A percentile compares a stretch with the other conserved stretches of the same genome.
These are phyloP conservation scores for Allophyes oxyacanthae DNA, from an alignment of 2,888 invertebrate genomes.

Conservation along the genomic window DNA sequence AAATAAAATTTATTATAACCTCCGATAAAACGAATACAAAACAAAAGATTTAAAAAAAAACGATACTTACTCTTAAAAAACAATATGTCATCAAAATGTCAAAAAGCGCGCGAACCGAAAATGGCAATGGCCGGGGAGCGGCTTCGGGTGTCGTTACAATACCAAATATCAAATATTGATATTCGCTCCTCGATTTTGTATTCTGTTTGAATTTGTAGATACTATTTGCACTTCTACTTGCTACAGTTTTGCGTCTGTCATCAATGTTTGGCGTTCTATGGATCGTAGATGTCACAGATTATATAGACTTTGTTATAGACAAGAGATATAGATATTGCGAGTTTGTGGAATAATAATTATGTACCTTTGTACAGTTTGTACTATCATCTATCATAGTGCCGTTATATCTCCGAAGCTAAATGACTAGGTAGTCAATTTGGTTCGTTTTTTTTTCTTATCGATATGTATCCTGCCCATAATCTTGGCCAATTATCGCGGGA, in stretches of 20 bases:
- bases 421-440: too few relatives aligned
- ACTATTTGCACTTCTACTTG: slow-evolving; percentile 81
- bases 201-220: slow-evolving; percentile 85
- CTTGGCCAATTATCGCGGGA: too few relatives aligned
- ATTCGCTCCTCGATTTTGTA: slow-evolving; percentile 82
- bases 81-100: slow-evolving; percentile 41
- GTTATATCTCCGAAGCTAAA: too few relatives aligned
- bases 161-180: slow-evolving; percentile 89
- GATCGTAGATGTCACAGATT: slow-evolving; percentile 41
- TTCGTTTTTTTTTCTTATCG: too few relatives aligned
- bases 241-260: slow-evolving; percentile 73
- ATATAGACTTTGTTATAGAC: slow-evolving; percentile 21
- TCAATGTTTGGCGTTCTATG: slow-evolving; percentile 50
- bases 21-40: too few relatives aligned
- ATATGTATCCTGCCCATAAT: too few relatives aligned
- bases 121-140: slow-evolving; percentile 63
- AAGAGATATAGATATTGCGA: slow-evolving; percentile 5
- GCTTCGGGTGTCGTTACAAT: slow-evolving; percentile 78
- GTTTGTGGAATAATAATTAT: too few relatives aligned
- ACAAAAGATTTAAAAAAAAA: slow-evolving; percentile 12
- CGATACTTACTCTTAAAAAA: slow-evolving; percentile 14
- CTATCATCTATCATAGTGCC: too few relatives aligned
- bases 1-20: too few relatives aligned
- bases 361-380: too few relatives aligned
- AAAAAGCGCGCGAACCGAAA: slow-evolving; percentile 62